Evolutionary conservation across 2,888 invertebrate genomes (phyloP).

Genomic region (Diadegma fenestrale): DNA sequence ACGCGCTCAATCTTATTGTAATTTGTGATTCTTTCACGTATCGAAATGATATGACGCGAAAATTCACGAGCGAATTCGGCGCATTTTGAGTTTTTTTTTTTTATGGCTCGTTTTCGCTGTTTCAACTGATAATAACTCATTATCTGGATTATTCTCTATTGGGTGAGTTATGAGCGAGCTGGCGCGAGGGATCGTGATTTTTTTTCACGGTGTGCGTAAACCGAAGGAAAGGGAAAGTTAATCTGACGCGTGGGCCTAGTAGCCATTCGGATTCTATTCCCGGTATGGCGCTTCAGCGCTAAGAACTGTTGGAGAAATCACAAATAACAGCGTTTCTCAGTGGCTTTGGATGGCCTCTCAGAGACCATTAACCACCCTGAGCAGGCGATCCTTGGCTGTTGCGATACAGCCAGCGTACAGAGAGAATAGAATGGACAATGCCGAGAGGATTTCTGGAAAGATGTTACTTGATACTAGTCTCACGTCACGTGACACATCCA

Average conservation of each 20-base stretch:
- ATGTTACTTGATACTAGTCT: constrained; percentile 62
- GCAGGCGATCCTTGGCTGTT: constrained; percentile 65
- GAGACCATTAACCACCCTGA: constrained; percentile 72
- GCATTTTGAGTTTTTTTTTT: not conserved
- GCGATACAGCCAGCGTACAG: constrained; percentile 54
- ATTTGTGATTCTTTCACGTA: not conserved
- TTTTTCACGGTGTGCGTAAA: not conserved
- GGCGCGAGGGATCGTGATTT: not conserved
- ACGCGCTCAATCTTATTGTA: constrained; percentile 16
- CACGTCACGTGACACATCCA: constrained; percentile 13
- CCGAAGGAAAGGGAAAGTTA: constrained; percentile 55
- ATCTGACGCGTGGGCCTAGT: constrained; percentile 73
- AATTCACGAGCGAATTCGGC: no score
- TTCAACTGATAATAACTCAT: not conserved
- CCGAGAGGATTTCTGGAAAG: constrained; percentile 53
- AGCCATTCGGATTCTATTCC: constrained; percentile 59
- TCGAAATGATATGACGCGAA: not conserved
- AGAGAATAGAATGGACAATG: constrained; percentile 62
- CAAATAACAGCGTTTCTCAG: constrained; percentile 72
- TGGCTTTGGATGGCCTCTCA: constrained; percentile 69
- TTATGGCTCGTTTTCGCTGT: not conserved
- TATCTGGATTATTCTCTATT: constrained; percentile 1
- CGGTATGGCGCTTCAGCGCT: constrained; percentile 49
- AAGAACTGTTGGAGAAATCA: constrained; percentile 60
- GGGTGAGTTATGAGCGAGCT: not conserved